Percentiles rank a stretch among this genome's conserved stretches.
phyloP scores from a whole-genome alignment of 1,140 invertebrate species.

The Drosophila busckii region DNA sequence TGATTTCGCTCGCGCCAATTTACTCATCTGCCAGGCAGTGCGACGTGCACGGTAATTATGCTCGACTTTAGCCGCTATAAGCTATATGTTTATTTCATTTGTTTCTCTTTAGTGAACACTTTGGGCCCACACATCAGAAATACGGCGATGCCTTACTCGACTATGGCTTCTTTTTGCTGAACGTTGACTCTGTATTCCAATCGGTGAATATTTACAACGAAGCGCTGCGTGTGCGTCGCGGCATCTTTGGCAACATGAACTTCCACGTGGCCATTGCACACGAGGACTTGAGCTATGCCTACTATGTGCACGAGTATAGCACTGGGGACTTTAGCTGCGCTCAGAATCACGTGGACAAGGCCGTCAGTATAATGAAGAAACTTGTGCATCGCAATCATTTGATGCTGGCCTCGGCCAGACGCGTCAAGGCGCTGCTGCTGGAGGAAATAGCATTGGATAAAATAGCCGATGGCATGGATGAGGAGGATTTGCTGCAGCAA shows the following conservation, averaged over 20 bases:
- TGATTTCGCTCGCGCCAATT: slow-evolving; percentile 88
- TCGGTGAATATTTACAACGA: slow-evolving; percentile 91
- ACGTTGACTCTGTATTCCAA: slow-evolving; percentile 90
- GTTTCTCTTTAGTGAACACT: slow-evolving; percentile 69
- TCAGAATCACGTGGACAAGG: slow-evolving; percentile 88
- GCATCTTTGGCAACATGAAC: slow-evolving; percentile 90
- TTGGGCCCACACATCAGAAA: slow-evolving; percentile 86
- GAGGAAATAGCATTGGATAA: slow-evolving; percentile 95
- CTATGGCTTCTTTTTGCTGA: slow-evolving; percentile 93
- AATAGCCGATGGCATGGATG: slow-evolving; percentile 74
- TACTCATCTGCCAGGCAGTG: slow-evolving; percentile 90
- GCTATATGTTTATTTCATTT: neutral
- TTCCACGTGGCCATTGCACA: slow-evolving; percentile 91
- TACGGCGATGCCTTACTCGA: slow-evolving; percentile 91
- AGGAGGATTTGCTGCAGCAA: slow-evolving; percentile 82
- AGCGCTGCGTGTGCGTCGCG: slow-evolving; percentile 86
- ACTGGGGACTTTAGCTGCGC: slow-evolving; percentile 90
- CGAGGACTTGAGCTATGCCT: slow-evolving; percentile 94
- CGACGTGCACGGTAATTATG: slow-evolving; percentile 83
- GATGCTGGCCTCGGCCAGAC: slow-evolving; percentile 91
- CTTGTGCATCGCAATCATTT: slow-evolving; percentile 90
- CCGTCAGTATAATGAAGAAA: slow-evolving; percentile 89
- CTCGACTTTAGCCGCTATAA: neutral
- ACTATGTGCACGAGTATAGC: slow-evolving; percentile 94
- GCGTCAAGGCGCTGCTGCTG: slow-evolving; percentile 93